Evolutionary conservation across 2,113 vertebrate species (phyloP).

Genomic region (Raja brachyura): DNA sequence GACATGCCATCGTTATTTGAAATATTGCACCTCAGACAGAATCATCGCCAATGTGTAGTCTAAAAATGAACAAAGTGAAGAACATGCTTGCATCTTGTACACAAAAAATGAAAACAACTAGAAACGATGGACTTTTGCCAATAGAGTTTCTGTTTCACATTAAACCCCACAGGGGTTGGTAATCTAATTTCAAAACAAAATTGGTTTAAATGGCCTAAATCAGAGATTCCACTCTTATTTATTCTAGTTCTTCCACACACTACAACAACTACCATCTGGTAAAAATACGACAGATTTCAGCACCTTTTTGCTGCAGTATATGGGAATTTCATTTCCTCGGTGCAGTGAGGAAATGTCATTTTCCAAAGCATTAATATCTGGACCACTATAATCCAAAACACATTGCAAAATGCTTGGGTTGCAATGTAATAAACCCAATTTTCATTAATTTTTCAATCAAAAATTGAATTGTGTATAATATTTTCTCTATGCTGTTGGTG

Average conservation of each 20-base stretch:
- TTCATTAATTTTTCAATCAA: not conserved
- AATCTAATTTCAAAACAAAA: slow-evolving; percentile 14
- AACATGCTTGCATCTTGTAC: not conserved
- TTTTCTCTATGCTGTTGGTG: not conserved
- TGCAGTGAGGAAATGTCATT: not conserved
- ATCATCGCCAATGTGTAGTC: not conserved
- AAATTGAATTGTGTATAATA: not conserved
- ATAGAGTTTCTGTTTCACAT: not conserved
- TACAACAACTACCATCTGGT: not conserved
- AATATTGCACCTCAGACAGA: not conserved
- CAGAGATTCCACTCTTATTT: not conserved
- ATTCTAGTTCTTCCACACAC: not conserved
- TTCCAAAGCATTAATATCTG: not conserved
- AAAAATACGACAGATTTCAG: slow-evolving; percentile 13
- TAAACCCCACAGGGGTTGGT: not conserved
- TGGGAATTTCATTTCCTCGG: not conserved
- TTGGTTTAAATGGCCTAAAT: not conserved
- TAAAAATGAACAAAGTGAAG: not conserved
- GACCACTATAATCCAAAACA: not conserved
- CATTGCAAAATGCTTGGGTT: not conserved
- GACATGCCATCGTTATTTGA: not conserved
- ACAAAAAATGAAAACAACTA: not conserved
- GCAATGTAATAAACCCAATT: not conserved
- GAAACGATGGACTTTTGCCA: not conserved
- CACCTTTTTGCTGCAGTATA: not conserved